These are phyloP conservation scores for Limnothrissa miodon DNA, from an alignment of 2,113 vertebrate species.

Conservation along the genomic window DNA sequence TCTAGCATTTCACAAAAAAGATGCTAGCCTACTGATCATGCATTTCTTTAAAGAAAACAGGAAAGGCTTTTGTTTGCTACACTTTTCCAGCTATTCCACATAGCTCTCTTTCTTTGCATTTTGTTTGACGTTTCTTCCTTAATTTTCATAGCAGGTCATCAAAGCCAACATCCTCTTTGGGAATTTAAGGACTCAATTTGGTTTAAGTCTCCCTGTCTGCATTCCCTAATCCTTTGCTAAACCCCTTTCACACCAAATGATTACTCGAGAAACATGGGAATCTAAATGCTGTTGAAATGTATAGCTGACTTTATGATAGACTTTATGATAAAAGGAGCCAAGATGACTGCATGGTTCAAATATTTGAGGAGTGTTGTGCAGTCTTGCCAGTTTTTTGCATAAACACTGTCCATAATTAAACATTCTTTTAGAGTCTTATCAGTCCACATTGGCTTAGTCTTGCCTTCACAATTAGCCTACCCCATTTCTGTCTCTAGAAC, in stretches of 20 bases:
- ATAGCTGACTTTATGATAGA: background rate
- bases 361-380: background rate
- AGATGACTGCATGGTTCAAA: background rate
- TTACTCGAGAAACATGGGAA: background rate
- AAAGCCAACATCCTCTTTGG: background rate
- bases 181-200: background rate
- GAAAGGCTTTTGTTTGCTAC: background rate
- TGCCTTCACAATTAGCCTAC: no score
- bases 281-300: background rate
- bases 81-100: background rate
- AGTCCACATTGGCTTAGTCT: no score
- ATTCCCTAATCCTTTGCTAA: background rate
- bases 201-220: constrained; percentile 9
- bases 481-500: no score
- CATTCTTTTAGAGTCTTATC: background rate
- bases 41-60: background rate
- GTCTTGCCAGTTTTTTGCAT: background rate
- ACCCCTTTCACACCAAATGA: constrained; percentile 3
- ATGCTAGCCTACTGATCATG: background rate
- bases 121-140: background rate
- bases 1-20: background rate
- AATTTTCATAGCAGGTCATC: constrained; percentile 1
- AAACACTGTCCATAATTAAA: background rate
- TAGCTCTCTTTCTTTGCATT: background rate
- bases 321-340: background rate